A percentile compares a stretch with the other conserved stretches of the same genome.
phyloP scores from a whole-genome alignment of 2,888 invertebrate genomes.

The Enchytraeus crypticus region DNA sequence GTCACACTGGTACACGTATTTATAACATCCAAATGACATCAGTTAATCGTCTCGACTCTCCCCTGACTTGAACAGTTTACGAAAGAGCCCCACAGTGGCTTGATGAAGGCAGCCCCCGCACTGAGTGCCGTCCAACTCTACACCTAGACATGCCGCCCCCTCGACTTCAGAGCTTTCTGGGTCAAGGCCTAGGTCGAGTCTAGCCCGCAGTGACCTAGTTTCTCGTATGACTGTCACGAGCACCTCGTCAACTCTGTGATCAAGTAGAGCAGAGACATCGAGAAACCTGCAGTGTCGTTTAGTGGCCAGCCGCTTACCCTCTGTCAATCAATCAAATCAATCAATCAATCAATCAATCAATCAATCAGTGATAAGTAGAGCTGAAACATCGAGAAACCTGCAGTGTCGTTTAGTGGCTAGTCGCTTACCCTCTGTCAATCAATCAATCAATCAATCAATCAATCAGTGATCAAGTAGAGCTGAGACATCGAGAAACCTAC shows the following conservation, averaged over 20 bases:
- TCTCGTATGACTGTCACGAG: slow-evolving; percentile 10
- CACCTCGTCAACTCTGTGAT: slow-evolving; percentile 17
- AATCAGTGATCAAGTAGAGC: too few relatives aligned
- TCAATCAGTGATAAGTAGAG: too few relatives aligned
- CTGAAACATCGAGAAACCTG: slow-evolving; percentile 14
- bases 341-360: too few relatives aligned
- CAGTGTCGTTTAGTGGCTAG: slow-evolving; percentile 4
- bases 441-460: too few relatives aligned
- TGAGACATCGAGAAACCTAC: too few relatives aligned
- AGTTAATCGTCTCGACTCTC: too few relatives aligned
- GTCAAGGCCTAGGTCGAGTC: neutral
- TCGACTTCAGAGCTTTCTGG: neutral
- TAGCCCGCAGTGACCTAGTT: neutral
- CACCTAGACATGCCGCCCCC: neutral
- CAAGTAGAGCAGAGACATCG: slow-evolving; percentile 19
- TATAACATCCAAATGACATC: too few relatives aligned
- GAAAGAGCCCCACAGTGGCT: slow-evolving; percentile 6
- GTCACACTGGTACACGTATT: too few relatives aligned
- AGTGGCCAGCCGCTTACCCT: slow-evolving; percentile 12
- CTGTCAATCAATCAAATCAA: too few relatives aligned
- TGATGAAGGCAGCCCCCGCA: slow-evolving; percentile 5
- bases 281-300: slow-evolving; percentile 7
- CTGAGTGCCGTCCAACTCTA: neutral
- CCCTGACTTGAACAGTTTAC: slow-evolving; percentile 10
- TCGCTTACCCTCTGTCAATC: slow-evolving; percentile 19